Conservation (phyloP, 2,113 vertebrate species). For the Vireo altiloquus region DNA sequence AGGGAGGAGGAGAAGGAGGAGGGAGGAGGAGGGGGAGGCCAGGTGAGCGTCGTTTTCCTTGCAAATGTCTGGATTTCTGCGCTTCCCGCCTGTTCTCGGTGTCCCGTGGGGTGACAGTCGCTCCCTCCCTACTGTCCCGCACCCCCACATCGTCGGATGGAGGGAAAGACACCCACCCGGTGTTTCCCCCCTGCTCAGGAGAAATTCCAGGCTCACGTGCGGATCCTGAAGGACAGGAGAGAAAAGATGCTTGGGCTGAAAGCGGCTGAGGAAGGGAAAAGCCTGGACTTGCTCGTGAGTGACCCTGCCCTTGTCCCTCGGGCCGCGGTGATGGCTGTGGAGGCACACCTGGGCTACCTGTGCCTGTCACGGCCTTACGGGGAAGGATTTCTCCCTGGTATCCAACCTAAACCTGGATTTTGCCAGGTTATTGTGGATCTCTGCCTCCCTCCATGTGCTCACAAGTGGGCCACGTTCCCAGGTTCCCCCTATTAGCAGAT, state of each 20-base stretch:
- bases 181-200: constrained; percentile 4
- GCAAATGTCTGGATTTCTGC: background rate
- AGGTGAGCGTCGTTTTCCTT: rapidly evolving
- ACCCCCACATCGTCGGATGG: rapidly evolving
- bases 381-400: rapidly evolving
- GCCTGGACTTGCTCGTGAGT: constrained; percentile 33
- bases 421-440: rapidly evolving
- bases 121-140: background rate
- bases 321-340: rapidly evolving
- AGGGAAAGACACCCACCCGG: rapidly evolving
- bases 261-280: constrained; percentile 33
- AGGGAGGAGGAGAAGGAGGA: background rate
- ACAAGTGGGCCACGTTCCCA: rapidly evolving
- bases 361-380: rapidly evolving
- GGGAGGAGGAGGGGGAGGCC: too few relatives aligned
- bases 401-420: background rate
- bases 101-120: rapidly evolving
- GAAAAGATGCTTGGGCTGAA: constrained; percentile 60
- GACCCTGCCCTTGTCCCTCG: background rate
- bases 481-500: rapidly evolving
- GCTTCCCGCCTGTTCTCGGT: rapidly evolving
- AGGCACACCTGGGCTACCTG: background rate
- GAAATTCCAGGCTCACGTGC: constrained; percentile 56
- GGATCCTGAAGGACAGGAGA: constrained; percentile 37
- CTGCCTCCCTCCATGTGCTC: background rate